phyloP scores from a whole-genome alignment of 2,888 invertebrate species.

The Hirtodrosophila histrioides region DNA sequence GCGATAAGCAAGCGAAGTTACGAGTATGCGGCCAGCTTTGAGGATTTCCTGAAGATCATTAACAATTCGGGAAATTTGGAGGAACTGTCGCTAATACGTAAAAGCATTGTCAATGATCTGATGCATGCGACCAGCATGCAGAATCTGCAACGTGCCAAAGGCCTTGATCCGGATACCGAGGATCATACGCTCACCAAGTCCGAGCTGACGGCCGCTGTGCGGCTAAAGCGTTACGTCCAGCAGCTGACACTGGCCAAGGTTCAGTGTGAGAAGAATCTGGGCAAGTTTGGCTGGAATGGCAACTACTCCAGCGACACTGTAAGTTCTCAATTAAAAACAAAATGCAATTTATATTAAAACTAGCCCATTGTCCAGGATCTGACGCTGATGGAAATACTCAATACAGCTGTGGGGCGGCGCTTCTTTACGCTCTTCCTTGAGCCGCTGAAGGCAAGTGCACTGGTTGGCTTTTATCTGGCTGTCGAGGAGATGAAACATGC shows the following conservation, averaged over 20 bases:
- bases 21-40: constrained; percentile 94
- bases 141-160: constrained; percentile 94
- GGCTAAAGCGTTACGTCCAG: constrained; percentile 93
- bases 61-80: constrained; percentile 92
- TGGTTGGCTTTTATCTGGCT: constrained; percentile 93
- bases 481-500: constrained; percentile 92
- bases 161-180: constrained; percentile 83
- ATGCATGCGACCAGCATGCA: constrained; percentile 97
- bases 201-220: constrained; percentile 91
- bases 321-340: constrained; percentile 10
- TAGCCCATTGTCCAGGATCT: constrained; percentile 86
- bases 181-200: constrained; percentile 88
- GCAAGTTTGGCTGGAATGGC: constrained; percentile 91
- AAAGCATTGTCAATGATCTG: constrained; percentile 94
- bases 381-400: constrained; percentile 89
- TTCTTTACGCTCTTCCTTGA: constrained; percentile 93
- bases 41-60: constrained; percentile 94
- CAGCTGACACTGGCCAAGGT: constrained; percentile 92
- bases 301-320: constrained; percentile 86
- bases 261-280: constrained; percentile 91
- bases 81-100: constrained; percentile 92
- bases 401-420: constrained; percentile 91
- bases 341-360: not conserved
- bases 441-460: constrained; percentile 92
- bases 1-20: constrained; percentile 92